Evolutionary conservation across 2,888 invertebrate genomes (phyloP).

Genomic region (Amphipoea lucens): DNA sequence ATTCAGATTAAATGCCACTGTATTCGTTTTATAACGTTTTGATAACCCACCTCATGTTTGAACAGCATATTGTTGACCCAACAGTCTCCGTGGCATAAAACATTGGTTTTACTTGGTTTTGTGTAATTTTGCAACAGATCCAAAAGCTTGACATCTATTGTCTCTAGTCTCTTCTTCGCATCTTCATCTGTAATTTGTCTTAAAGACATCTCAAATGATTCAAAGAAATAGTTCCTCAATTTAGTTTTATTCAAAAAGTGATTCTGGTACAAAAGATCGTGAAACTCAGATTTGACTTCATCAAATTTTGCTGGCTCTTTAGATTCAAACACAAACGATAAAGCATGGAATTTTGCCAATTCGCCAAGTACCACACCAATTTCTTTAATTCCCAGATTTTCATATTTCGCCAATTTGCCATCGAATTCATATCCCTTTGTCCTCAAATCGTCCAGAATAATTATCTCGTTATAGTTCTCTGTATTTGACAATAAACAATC

Average conservation of each 20-base stretch:
- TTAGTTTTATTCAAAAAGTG: slow-evolving; percentile 81
- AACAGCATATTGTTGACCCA: slow-evolving; percentile 85
- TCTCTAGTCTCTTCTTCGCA: slow-evolving; percentile 74
- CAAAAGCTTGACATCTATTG: slow-evolving; percentile 73
- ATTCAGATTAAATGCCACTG: neutral
- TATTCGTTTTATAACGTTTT: neutral
- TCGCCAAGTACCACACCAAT: slow-evolving; percentile 75
- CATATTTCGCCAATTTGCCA: slow-evolving; percentile 71
- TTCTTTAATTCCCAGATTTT: slow-evolving; percentile 75
- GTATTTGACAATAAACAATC: slow-evolving; percentile 76
- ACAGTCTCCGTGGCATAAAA: slow-evolving; percentile 85
- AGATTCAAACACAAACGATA: slow-evolving; percentile 79
- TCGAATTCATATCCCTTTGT: slow-evolving; percentile 77
- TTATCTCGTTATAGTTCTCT: slow-evolving; percentile 79
- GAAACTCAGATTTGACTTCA: slow-evolving; percentile 72
- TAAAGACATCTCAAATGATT: slow-evolving; percentile 82
- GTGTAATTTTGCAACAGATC: slow-evolving; percentile 77
- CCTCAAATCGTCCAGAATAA: slow-evolving; percentile 82
- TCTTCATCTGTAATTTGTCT: slow-evolving; percentile 73
- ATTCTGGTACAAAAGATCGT: slow-evolving; percentile 80
- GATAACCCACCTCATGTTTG: slow-evolving; percentile 73
- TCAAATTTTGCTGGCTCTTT: slow-evolving; percentile 69
- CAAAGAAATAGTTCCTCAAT: slow-evolving; percentile 79
- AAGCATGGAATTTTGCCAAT: slow-evolving; percentile 83
- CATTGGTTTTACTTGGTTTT: slow-evolving; percentile 75